Base-by-base conservation (phyloP, 1,140 invertebrate species). In the Parasteatoda tepidariorum region DNA sequence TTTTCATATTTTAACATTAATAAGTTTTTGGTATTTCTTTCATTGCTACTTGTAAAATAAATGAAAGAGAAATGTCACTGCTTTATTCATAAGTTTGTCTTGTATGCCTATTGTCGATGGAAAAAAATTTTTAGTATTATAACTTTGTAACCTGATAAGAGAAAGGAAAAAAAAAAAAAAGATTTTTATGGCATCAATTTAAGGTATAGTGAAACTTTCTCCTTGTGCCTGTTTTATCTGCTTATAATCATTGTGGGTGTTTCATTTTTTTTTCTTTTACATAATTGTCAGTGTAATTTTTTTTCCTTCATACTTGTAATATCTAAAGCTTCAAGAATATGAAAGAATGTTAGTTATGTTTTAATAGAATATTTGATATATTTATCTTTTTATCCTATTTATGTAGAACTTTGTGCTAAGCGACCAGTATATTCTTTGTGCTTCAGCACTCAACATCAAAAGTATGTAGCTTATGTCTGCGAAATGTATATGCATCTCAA, bases 341-440 rank as follows among this genome's bases (percentile, higher is more conserved):
- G 62, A 55, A 31, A n/a, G 34, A 28, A 48, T 67, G 30, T 54
- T 67, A 67, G 64, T 79, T 79, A 55, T 79, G 76, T 68, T 79
- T 68, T 28, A 54, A 79, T 79, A 79, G 62, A 41, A 68, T 67
- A 57, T 67, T n/a, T n/a, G n/a, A n/a, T n/a, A n/a, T n/a, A n/a
- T n/a, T n/a, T n/a, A n/a, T n/a, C n/a, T 22, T 76, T 48, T 76
- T 76, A 48, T 33, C 71, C 55, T 38, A 30, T 38, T 11, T 28
- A 31, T 33, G 38, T 79, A 68, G 76, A 79, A 31, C 57, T 66
- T 79, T 79, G 41, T 79, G 48, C 62, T 79, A 68, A n/a, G 64
- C 76, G 41, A 79, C 57, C 13, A 55, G 41, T 67, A 79, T 79
- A 68, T 79, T 79, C 76, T 79, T 79, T 79, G 64, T 79, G 76